phyloP scores from a whole-genome alignment of 2,888 invertebrate genomes.

The Ellobium chinense region DNA sequence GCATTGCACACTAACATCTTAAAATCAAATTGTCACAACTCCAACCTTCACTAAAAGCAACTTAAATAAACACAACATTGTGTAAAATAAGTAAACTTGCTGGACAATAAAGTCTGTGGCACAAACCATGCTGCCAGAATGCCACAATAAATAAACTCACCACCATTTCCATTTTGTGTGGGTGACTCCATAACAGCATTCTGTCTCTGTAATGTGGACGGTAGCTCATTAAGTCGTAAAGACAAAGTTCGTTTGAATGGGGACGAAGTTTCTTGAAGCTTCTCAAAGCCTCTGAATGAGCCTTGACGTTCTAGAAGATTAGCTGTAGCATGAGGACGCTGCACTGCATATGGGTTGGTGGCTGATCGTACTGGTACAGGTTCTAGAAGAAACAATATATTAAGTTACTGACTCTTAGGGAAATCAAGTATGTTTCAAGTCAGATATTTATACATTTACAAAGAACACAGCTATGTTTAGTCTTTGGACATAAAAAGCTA shows the following conservation, averaged over 20 bases:
- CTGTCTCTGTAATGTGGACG: constrained; percentile 93
- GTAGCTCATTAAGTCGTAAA: constrained; percentile 94
- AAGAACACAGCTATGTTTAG: too few species aligned
- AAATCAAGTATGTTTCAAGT: too few species aligned
- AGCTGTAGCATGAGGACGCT: constrained; percentile 93
- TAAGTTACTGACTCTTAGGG: too few species aligned
- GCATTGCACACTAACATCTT: too few species aligned
- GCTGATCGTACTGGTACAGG: constrained; percentile 81
- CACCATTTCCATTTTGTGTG: constrained; percentile 55
- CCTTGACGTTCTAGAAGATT: constrained; percentile 96
- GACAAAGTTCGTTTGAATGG: constrained; percentile 98
- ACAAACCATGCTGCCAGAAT: neutral
- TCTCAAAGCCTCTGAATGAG: constrained; percentile 91
- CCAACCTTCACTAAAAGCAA: too few species aligned
- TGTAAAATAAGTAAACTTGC: too few species aligned
- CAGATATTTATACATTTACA: too few species aligned
- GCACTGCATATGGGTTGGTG: constrained; percentile 84
- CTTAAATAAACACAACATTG: too few species aligned
- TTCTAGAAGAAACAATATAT: too few species aligned
- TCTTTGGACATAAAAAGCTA: too few species aligned
- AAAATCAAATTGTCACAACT: too few species aligned
- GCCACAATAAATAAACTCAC: too few species aligned
- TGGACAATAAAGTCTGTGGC: neutral
- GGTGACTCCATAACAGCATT: constrained; percentile 71
- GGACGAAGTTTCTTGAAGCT: constrained; percentile 76